Conservation (phyloP, 2,797 vertebrate genomes). For the Loris lydekkerianus region DNA sequence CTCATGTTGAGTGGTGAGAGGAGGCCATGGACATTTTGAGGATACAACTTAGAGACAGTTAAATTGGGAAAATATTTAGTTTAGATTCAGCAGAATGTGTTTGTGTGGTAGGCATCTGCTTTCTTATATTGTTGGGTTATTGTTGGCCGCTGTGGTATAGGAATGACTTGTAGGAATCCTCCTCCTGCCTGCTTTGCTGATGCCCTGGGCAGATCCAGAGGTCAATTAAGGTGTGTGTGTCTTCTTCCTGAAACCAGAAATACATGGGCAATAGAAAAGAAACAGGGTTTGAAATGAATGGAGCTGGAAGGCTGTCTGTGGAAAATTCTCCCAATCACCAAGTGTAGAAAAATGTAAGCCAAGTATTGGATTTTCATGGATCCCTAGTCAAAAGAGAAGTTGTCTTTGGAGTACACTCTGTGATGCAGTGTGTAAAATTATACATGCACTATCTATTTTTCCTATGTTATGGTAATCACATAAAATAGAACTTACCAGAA, state of each 20-base stretch:
- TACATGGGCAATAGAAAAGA: background rate
- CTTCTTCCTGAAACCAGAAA: background rate
- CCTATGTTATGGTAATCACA: background rate
- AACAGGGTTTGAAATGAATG: constrained; percentile 28
- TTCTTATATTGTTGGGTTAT: background rate
- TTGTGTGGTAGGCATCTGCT: background rate
- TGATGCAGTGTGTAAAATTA: background rate
- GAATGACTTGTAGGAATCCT: background rate
- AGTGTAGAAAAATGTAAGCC: constrained; percentile 28
- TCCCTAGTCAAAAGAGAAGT: background rate
- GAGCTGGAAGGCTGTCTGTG: background rate
- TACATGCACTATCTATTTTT: background rate
- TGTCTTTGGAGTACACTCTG: background rate
- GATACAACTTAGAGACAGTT: background rate
- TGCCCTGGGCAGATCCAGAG: background rate
- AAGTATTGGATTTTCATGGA: constrained; percentile 15
- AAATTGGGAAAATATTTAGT: background rate
- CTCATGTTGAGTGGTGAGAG: background rate
- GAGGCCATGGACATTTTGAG: background rate
- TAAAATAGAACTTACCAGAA: constrained; percentile 41
- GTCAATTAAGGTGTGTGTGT: background rate
- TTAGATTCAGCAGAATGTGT: background rate
- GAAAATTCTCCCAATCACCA: background rate
- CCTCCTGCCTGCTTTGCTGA: background rate
- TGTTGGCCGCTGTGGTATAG: background rate